Percentiles rank a stretch among this genome's conserved stretches.
Evolutionary conservation across 2,888 invertebrate genomes (phyloP).

Genomic region (Ecliptopera silaceata): DNA sequence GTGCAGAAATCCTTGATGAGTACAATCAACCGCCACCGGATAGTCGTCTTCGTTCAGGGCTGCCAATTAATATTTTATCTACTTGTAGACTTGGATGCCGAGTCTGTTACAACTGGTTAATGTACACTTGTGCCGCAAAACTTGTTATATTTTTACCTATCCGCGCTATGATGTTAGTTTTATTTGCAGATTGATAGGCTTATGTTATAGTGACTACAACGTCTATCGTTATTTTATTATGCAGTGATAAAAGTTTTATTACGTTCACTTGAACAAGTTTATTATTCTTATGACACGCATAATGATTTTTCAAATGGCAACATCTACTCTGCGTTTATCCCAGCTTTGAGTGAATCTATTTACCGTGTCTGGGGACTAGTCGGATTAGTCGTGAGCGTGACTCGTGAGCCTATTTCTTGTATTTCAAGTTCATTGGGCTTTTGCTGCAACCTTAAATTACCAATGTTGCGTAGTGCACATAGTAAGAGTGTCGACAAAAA

Average conservation of each 20-base stretch:
- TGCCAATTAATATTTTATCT: constrained; percentile 70
- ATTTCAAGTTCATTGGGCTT: constrained; percentile 10
- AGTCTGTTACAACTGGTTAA: constrained; percentile 48
- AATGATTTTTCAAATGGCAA: not conserved
- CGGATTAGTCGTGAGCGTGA: too few relatives aligned
- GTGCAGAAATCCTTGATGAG: constrained; percentile 82
- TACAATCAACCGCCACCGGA: constrained; percentile 82
- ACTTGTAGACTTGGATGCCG: constrained; percentile 46
- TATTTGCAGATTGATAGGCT: constrained; percentile 32
- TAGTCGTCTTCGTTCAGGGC: constrained; percentile 72
- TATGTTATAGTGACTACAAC: constrained; percentile 27
- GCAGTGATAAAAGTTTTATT: constrained; percentile 18
- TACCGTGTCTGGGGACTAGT: too few relatives aligned
- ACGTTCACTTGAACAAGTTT: constrained; percentile 4
- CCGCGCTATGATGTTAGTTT: constrained; percentile 33
- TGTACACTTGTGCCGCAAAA: constrained; percentile 41
- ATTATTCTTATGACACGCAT: constrained; percentile 2
- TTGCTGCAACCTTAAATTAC: constrained; percentile 55
- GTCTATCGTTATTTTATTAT: constrained; percentile 16
- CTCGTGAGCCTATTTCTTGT: not conserved
- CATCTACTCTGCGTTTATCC: not conserved
- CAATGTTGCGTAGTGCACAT: constrained; percentile 58
- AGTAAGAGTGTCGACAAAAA: constrained; percentile 61
- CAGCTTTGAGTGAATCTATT: not conserved
- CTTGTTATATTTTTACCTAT: constrained; percentile 45